Conservation (phyloP, 2,113 vertebrate genomes). For the Eurystomus gularis region DNA sequence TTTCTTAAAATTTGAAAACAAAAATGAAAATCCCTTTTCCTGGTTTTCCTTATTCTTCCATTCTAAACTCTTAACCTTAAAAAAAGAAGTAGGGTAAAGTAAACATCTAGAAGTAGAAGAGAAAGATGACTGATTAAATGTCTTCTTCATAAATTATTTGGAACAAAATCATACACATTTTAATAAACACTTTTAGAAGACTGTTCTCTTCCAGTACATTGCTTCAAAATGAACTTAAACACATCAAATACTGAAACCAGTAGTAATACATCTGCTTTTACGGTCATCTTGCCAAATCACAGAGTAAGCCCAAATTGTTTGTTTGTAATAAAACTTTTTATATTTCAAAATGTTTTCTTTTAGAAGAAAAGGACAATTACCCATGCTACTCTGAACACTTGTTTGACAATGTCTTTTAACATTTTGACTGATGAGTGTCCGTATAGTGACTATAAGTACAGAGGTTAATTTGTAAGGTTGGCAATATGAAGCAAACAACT, state of each 20-base stretch:
- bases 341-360: background rate
- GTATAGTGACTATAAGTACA: background rate
- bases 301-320: background rate
- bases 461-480: background rate
- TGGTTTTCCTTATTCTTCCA: conserved; percentile 99
- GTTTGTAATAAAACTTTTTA: background rate
- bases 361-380: background rate
- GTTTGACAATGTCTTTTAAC: background rate
- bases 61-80: conserved; percentile 96
- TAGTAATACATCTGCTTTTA: background rate
- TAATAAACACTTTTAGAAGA: background rate
- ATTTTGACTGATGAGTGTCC: background rate
- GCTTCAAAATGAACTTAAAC: background rate
- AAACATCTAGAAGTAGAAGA: background rate
- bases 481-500: background rate
- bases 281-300: background rate
- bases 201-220: background rate
- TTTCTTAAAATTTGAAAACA: conserved; percentile 97
- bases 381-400: background rate
- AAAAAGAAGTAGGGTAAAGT: background rate
- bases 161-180: background rate
- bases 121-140: background rate
- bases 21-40: conserved; percentile 96
- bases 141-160: background rate
- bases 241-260: background rate